phyloP scores from a whole-genome alignment of 2,113 vertebrate species.

The Eublepharis macularius region DNA sequence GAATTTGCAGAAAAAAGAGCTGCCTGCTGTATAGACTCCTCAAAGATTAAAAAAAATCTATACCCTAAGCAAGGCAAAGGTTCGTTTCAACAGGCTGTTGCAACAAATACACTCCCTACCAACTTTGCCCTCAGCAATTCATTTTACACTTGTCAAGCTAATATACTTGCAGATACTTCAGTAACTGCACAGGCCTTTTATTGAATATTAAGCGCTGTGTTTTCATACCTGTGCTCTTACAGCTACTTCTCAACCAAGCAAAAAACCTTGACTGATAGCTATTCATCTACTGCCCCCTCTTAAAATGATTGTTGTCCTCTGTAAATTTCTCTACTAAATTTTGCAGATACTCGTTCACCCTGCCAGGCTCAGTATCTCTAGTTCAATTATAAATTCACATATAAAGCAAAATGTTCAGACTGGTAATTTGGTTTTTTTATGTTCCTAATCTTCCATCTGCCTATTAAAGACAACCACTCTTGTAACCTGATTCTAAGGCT shows the following conservation, averaged over 20 bases:
- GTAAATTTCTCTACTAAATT: neutral
- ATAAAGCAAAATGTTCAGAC: constrained; percentile 19
- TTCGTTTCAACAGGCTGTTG: neutral
- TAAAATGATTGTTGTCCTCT: neutral
- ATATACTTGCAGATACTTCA: constrained; percentile 9
- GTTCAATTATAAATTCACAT: constrained; percentile 5
- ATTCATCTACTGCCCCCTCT: neutral
- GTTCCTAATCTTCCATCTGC: constrained; percentile 27
- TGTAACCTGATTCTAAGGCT: neutral
- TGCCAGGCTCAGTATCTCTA: constrained; percentile 27
- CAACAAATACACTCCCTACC: neutral
- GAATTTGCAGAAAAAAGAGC: neutral
- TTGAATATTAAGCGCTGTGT: constrained; percentile 5
- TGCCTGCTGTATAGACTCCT: neutral
- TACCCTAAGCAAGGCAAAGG: neutral
- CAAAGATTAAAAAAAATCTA: neutral
- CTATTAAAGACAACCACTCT: constrained; percentile 12
- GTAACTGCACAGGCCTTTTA: neutral
- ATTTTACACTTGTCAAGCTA: constrained; percentile 17
- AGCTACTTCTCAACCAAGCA: constrained; percentile 25
- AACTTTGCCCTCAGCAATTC: neutral
- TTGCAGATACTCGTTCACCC: neutral
- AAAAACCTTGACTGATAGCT: constrained; percentile 10
- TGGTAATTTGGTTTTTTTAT: constrained; percentile 20
- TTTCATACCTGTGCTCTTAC: neutral